Percentiles rank a stretch among this genome's conserved stretches.
phyloP scores from a whole-genome alignment of 2,113 vertebrate genomes.

The Peromyscus californicus region DNA sequence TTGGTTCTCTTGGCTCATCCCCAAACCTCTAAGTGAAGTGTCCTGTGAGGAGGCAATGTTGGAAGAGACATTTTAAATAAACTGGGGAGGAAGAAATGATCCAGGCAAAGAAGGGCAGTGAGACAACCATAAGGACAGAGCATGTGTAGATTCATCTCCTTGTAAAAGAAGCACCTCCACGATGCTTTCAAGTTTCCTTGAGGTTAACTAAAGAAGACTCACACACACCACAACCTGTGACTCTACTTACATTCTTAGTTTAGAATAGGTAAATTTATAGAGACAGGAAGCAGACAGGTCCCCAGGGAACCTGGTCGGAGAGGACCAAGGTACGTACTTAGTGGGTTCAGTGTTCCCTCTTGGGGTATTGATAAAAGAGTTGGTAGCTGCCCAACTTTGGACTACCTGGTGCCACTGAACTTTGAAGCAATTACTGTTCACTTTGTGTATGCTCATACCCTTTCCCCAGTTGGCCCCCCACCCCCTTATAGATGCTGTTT shows the following conservation, averaged over 20 bases:
- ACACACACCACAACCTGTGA: background rate
- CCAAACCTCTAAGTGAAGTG: background rate
- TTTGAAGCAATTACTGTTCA: background rate
- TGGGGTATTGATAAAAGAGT: background rate
- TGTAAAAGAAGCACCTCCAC: too few species aligned
- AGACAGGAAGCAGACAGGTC: background rate
- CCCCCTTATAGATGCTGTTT: background rate
- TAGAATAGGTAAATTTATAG: background rate
- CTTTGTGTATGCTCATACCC: background rate
- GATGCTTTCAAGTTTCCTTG: background rate
- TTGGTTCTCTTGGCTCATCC: background rate
- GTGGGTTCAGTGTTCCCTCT: background rate
- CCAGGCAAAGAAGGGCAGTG: background rate
- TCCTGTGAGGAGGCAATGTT: background rate
- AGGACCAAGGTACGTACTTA: background rate
- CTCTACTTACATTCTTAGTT: background rate
- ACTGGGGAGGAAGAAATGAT: background rate
- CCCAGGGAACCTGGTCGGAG: background rate
- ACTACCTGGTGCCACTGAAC: background rate
- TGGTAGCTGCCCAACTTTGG: background rate
- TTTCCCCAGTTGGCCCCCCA: background rate
- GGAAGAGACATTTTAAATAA: background rate
- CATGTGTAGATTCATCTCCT: background rate
- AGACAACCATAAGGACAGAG: background rate
- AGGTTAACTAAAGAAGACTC: background rate